Percentiles rank a stretch among this genome's conserved stretches.
Conservation (phyloP, 2,113 vertebrate species). For the Rousettus leschenaultii region DNA sequence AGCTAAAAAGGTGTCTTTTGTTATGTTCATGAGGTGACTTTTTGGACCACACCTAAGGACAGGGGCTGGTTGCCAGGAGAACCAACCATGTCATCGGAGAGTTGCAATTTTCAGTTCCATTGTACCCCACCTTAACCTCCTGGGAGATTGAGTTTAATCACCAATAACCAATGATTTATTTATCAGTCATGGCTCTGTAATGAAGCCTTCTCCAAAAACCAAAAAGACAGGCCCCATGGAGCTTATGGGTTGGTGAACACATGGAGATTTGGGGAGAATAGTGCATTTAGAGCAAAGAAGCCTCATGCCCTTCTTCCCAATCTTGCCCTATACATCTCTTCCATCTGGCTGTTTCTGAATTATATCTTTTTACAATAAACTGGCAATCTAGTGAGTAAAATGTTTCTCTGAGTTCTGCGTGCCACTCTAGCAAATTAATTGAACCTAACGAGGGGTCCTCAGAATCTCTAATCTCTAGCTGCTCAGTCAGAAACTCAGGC, state of each 20-base stretch:
- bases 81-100: too few species aligned
- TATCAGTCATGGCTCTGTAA: background rate
- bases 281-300: background rate
- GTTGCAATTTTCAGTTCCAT: background rate
- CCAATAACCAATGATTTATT: background rate
- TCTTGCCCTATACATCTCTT: background rate
- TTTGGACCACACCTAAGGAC: background rate
- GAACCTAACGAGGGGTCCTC: background rate
- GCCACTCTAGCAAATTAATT: background rate
- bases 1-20: background rate
- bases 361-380: background rate
- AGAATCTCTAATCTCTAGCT: background rate
- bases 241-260: background rate
- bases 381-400: background rate
- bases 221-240: background rate
- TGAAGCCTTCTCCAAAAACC: background rate
- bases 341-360: background rate
- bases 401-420: background rate
- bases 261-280: background rate
- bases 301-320: background rate
- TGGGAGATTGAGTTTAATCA: background rate
- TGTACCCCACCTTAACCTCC: background rate
- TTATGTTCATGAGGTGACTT: background rate
- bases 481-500: background rate
- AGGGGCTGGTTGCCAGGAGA: background rate